These are phyloP conservation scores for Eulemur albifrons DNA, from an alignment of 2,797 vertebrate genomes.

Conservation along the genomic window DNA sequence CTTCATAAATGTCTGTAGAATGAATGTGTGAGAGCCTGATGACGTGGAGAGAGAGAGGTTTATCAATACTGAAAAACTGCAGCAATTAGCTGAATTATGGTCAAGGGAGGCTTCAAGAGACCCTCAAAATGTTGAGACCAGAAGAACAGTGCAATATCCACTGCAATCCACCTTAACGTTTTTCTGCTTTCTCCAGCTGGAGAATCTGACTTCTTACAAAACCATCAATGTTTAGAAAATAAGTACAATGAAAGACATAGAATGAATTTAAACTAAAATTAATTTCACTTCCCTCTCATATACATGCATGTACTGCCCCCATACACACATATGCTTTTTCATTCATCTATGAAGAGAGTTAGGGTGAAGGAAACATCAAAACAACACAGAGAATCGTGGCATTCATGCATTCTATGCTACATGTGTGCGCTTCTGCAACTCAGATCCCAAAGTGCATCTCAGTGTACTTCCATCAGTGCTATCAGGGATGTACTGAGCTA, in stretches of 20 bases:
- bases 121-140: background rate
- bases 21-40: background rate
- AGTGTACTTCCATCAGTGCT: background rate
- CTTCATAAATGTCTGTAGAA: background rate
- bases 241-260: background rate
- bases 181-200: background rate
- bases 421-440: background rate
- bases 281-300: background rate
- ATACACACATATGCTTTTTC: too few relatives aligned
- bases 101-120: background rate
- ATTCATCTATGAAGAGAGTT: background rate
- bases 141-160: background rate
- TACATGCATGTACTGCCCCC: accelerated
- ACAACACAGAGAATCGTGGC: background rate
- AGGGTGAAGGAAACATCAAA: background rate
- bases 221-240: background rate
- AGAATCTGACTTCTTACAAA: background rate
- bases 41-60: background rate
- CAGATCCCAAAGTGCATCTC: background rate
- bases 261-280: background rate
- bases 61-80: background rate
- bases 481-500: background rate
- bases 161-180: background rate
- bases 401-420: accelerated
- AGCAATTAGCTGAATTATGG: background rate